phyloP scores from a whole-genome alignment of 1,140 invertebrate genomes.

The Ostrea denselamellosa region DNA sequence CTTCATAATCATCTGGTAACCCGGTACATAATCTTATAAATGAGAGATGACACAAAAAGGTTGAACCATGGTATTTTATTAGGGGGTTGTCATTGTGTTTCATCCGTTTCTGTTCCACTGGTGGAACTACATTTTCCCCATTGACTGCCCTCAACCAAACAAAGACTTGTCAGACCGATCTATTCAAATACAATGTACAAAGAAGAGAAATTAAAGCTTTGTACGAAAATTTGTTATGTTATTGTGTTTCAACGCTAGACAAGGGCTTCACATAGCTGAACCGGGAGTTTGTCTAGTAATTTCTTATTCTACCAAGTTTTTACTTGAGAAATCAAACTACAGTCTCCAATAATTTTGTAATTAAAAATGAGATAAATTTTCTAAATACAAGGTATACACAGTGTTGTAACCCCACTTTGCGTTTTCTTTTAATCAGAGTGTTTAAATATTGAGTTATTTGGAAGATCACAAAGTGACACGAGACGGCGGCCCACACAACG shows the following conservation, averaged over 20 bases:
- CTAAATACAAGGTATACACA: neutral
- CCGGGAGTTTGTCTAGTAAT: neutral
- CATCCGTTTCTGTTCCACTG: neutral
- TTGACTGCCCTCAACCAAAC: neutral
- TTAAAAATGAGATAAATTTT: neutral
- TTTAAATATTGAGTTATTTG: slow-evolving; percentile 22
- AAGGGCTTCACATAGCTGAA: neutral
- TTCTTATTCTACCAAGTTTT: neutral
- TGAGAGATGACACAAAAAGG: neutral
- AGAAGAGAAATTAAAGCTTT: neutral
- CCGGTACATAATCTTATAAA: neutral
- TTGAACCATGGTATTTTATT: neutral
- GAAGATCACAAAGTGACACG: neutral
- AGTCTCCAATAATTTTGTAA: neutral
- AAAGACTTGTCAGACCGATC: neutral
- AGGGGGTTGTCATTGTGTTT: neutral
- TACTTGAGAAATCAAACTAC: neutral
- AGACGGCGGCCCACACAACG: neutral
- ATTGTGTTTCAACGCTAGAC: neutral
- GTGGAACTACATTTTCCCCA: neutral
- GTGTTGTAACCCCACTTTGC: neutral
- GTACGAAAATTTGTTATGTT: neutral
- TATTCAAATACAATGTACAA: slow-evolving; percentile 12
- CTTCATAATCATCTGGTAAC: slow-evolving; percentile 29
- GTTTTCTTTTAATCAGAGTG: slow-evolving; percentile 4